phyloP scores from a whole-genome alignment of 2,113 vertebrate species.

The Ochotona princeps region DNA sequence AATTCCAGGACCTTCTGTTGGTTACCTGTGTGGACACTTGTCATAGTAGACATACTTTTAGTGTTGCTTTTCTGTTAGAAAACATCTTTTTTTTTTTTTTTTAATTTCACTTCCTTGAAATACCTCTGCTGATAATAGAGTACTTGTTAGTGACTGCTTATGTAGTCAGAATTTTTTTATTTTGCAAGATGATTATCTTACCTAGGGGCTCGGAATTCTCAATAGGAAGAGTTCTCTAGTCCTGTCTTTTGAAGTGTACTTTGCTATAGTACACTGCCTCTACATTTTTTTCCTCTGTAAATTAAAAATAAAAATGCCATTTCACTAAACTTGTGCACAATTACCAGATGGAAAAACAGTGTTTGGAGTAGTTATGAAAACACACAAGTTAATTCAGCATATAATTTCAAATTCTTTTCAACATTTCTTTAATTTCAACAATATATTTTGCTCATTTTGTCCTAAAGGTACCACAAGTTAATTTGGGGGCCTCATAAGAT shows the following conservation, averaged over 20 bases:
- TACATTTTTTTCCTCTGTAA: background rate
- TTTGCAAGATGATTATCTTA: conserved; percentile 35
- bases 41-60: conserved; percentile 29
- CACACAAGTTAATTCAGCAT: background rate
- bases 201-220: background rate
- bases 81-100: conserved; percentile 32
- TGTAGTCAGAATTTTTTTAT: background rate
- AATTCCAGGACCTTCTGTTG: background rate
- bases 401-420: conserved; percentile 9
- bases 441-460: conserved; percentile 59
- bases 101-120: conserved; percentile 39
- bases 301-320: conserved; percentile 15
- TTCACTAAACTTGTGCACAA: background rate
- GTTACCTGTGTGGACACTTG: background rate
- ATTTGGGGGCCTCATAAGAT: conserved; percentile 94
- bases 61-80: conserved; percentile 1
- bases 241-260: conserved; percentile 29
- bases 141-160: background rate
- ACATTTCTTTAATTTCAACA: conserved; percentile 30
- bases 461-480: conserved; percentile 95
- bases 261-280: background rate
- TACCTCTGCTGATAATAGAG: background rate
- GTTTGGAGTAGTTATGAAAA: conserved; percentile 34
- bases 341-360: background rate
- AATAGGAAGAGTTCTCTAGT: background rate